These are phyloP conservation scores for Chironomus tepperi DNA, from an alignment of 1,140 invertebrate species.

Conservation along the genomic window DNA sequence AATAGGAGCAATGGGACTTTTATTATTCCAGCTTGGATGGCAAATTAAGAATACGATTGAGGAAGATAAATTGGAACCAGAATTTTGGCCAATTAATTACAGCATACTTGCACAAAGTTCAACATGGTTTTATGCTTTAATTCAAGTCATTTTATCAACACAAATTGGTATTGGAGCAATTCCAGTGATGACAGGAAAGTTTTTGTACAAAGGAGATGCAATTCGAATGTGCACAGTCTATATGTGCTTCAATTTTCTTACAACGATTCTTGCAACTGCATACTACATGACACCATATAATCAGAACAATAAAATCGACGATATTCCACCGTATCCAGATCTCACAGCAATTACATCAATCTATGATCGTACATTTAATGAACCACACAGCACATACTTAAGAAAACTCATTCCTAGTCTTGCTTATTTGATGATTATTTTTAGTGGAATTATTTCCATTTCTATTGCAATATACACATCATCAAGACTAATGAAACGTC, in stretches of 20 bases:
- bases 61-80: conserved; percentile 31
- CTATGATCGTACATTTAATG: conserved; percentile 33
- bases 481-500: conserved; percentile 34
- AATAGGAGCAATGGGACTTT: conserved; percentile 31
- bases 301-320: conserved; percentile 25
- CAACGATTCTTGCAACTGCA: conserved; percentile 38
- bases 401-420: conserved; percentile 33
- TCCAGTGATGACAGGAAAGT: conserved; percentile 39
- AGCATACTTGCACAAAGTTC: conserved; percentile 32
- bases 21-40: conserved; percentile 36
- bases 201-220: conserved; percentile 39
- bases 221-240: conserved; percentile 39
- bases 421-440: conserved; percentile 34
- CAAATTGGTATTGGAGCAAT: conserved; percentile 37
- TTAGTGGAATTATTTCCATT: conserved; percentile 34
- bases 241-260: conserved; percentile 38
- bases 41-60: conserved; percentile 36
- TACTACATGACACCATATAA: conserved; percentile 39
- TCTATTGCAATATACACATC: conserved; percentile 36
- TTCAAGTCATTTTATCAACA: conserved; percentile 37
- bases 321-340: conserved; percentile 33
- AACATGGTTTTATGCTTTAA: conserved; percentile 38
- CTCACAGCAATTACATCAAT: conserved; percentile 38
- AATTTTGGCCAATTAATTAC: conserved; percentile 34
- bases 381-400: conserved; percentile 26